Evolutionary conservation across 2,113 vertebrate genomes (phyloP), one percentile per base, ranked within the genome.

Genomic region (Coracopsis vasa): DNA sequence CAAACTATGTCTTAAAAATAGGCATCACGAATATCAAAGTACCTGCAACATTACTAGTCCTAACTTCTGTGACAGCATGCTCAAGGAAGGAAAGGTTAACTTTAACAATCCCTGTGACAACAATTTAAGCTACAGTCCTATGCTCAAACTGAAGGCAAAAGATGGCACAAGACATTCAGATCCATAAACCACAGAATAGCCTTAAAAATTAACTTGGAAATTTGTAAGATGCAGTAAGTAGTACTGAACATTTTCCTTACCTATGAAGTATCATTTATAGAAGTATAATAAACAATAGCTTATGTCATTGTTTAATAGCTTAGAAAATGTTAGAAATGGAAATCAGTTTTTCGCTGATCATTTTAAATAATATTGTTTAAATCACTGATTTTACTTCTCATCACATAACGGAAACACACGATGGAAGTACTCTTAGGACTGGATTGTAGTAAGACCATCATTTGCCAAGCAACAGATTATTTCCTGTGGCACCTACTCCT

Each of bases 331-430:
- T 24, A 62, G n/a, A 42, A 88, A 79, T 16, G 2, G 10, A 62
- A 80, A 86, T 10, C 37, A 41, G 31, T 35, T 83, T 83, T 89
- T 21, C 39, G 41, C 10, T n/a, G 27, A 39, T 33, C 20, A 58
- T 44, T 47, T 83, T 53, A 72, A 83, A 44, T 48, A 78, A 47
- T 29, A 75, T 33, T n/a, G n/a, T 7, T 41, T 64, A 72, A 20
- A 72, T 16, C 53, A 90, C 28, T 37, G 16, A 71, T 71, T 71
- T 72, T 58, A 70, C 47, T 56, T 74, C 23, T 75, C 16, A 41
- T 28, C 58, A 67, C 9, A 41, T 16, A 86, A 33, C 18, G 7
- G 18, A 72, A 80, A 83, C 10, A 69, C 39, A 31, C 0, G 0
- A 54, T 9, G 7, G 29, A 50, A 86, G 61, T 18, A 69, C 16